Percentiles rank a stretch among this genome's conserved stretches.
Conservation (phyloP, 2,113 vertebrate genomes). For the Bolborhynchus lineola region DNA sequence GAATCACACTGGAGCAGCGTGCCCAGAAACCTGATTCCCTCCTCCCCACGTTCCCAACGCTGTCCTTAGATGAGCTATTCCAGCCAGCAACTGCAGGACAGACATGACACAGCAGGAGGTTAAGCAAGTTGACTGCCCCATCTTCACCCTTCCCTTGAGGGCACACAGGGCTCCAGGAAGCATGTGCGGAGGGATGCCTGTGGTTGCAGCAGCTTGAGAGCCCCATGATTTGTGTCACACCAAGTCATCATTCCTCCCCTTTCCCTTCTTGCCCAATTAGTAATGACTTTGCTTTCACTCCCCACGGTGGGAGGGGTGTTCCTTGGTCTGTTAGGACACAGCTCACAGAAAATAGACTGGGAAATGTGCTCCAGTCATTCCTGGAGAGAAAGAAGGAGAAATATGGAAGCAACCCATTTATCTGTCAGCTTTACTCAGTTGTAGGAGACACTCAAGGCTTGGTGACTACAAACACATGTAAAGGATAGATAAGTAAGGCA, state of each 20-base stretch:
- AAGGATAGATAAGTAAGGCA: background rate
- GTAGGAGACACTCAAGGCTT: background rate
- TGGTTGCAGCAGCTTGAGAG: background rate
- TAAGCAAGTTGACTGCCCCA: background rate
- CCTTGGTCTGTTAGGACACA: background rate
- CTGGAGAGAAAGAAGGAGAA: rapidly evolving
- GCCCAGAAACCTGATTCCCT: background rate
- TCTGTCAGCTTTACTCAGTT: background rate
- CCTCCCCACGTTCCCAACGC: background rate
- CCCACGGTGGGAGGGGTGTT: background rate
- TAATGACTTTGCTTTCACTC: background rate
- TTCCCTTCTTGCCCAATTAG: background rate
- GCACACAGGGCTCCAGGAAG: background rate
- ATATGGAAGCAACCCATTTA: background rate
- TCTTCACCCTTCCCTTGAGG: background rate
- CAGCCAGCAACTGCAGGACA: background rate
- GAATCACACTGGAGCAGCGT: background rate
- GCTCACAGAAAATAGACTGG: background rate
- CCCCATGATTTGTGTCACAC: background rate
- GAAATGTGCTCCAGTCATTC: background rate
- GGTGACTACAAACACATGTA: rapidly evolving
- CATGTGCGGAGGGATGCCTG: background rate
- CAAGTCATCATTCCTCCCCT: background rate
- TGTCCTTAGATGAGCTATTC: background rate
- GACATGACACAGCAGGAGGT: background rate